Evolutionary conservation across 1,140 invertebrate species (phyloP), one percentile per base, ranked within the genome.

Genomic region (Hestina assimilis): DNA sequence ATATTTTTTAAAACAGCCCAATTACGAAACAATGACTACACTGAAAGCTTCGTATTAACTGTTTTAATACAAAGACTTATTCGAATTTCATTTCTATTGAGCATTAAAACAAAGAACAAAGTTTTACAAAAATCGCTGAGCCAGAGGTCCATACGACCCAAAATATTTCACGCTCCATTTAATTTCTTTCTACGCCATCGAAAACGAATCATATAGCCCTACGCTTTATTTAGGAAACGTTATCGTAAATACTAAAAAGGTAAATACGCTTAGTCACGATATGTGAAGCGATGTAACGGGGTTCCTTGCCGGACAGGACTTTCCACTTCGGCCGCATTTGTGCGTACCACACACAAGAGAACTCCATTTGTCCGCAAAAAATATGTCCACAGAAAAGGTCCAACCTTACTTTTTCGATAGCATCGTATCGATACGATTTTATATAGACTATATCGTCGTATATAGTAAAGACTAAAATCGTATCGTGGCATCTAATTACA

Each of bases 311-410:
- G 38, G 35, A 80, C 77, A 80, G 73, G 68, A 69, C 69, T 80
- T 79, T 70, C 66, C 74, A 76, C 74, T 82, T 66, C 43, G 61
- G 64, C 54, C 64, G 68, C 70, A 69, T 72, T 79, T 75, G 66
- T 79, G 72, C 73, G 69, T 73, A 57, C 59, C 51, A 51, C 59
- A 63, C 76, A 79, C 76, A 77, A 79, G 67, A 56, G 71, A 79
- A 80, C 68, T 82, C 78, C 73, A 80, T 79, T 83, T 79, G 20
- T 15, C 26, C 21, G 24, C 42, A 52, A 59, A 45, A 59, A 59
- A 56, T 43, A 7, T 42, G 8, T 50, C 19, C n/a, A 51, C 23
- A 23, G 12, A 56, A 47, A 21, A 40, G 33, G 35, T 7, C 35
- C 33, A 21, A 11, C n/a, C 20, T 24, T 24, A 26, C 38, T 19